Percentiles rank a stretch among this genome's conserved stretches.
phyloP scores from a whole-genome alignment of 1,140 invertebrate genomes.

The Physella acuta region DNA sequence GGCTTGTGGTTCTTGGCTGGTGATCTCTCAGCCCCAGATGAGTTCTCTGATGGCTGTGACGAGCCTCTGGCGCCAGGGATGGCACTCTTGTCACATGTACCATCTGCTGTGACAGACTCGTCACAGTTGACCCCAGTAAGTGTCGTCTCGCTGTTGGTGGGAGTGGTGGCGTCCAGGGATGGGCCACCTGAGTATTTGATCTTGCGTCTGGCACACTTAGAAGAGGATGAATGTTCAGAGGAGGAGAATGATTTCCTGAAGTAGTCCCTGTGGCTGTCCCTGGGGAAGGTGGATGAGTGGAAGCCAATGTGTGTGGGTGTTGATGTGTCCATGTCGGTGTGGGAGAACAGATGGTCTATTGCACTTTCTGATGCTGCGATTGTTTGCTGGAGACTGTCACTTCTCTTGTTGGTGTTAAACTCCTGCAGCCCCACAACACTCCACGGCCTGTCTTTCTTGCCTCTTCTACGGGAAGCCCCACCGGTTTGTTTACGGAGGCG shows the following conservation, averaged over 20 bases:
- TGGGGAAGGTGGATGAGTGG: conserved; percentile 39
- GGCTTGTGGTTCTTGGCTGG: background rate
- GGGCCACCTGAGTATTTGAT: conserved; percentile 30
- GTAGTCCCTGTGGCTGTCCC: conserved; percentile 20
- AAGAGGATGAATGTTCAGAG: conserved; percentile 20
- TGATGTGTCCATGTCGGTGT: conserved; percentile 35
- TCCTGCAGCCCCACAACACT: conserved; percentile 81
- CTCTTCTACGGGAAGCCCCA: conserved; percentile 10
- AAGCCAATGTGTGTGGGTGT: conserved; percentile 15
- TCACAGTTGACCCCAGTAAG: background rate
- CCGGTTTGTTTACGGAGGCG: conserved; percentile 33
- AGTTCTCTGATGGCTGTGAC: background rate
- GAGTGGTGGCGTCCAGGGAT: background rate
- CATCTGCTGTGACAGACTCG: too few species aligned
- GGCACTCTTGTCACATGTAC: background rate
- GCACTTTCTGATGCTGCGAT: conserved; percentile 85
- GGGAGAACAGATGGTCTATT: conserved; percentile 54
- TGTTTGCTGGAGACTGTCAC: conserved; percentile 41
- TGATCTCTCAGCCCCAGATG: background rate
- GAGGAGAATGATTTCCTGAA: conserved; percentile 33
- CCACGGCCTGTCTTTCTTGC: conserved; percentile 71
- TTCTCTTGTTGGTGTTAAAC: conserved; percentile 60
- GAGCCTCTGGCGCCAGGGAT: background rate
- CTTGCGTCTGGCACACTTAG: conserved; percentile 38
- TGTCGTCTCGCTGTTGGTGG: background rate